Evolutionary conservation across 2,797 vertebrate species (phyloP).

Genomic region (Clarias platycephalus): DNA sequence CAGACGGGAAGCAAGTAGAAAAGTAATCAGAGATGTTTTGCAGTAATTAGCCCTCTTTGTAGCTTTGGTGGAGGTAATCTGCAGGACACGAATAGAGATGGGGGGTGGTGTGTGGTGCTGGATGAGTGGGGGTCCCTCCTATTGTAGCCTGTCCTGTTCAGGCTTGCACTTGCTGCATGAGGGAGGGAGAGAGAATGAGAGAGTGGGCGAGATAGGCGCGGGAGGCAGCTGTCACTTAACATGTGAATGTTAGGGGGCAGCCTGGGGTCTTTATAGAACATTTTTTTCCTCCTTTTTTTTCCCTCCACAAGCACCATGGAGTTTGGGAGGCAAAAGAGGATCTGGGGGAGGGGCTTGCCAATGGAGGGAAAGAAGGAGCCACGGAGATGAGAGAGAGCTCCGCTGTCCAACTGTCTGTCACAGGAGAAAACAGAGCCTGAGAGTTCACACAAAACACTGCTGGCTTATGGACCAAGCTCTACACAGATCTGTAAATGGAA

Average conservation of each 20-base stretch:
- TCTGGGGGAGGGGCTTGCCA: slow-evolving; percentile 55
- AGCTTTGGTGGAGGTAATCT: slow-evolving; percentile 66
- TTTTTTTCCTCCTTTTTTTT: slow-evolving; percentile 60
- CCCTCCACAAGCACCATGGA: slow-evolving; percentile 71
- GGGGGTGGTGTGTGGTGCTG: slow-evolving; percentile 62
- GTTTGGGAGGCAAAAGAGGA: slow-evolving; percentile 73
- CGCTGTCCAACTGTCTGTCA: slow-evolving; percentile 68
- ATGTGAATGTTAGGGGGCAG: slow-evolving; percentile 80
- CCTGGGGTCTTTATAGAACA: slow-evolving; percentile 75
- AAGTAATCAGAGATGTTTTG: slow-evolving; percentile 79
- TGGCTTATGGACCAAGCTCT: slow-evolving; percentile 36
- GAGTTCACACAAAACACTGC: slow-evolving; percentile 46
- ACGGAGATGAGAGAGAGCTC: slow-evolving; percentile 70
- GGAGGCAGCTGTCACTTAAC: slow-evolving; percentile 85
- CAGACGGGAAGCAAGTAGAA: slow-evolving; percentile 68
- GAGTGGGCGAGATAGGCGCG: slow-evolving; percentile 63
- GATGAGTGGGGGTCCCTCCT: slow-evolving; percentile 72
- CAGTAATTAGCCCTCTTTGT: slow-evolving; percentile 79
- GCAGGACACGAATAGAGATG: slow-evolving; percentile 69
- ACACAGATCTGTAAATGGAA: slow-evolving; percentile 27
- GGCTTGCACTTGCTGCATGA: slow-evolving; percentile 61
- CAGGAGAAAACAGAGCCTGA: slow-evolving; percentile 60
- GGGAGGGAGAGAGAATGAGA: slow-evolving; percentile 41
- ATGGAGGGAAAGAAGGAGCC: slow-evolving; percentile 52
- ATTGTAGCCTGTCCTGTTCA: slow-evolving; percentile 69